Conservation (phyloP, 2,113 vertebrate species). For the Phrynosoma platyrhinos region DNA sequence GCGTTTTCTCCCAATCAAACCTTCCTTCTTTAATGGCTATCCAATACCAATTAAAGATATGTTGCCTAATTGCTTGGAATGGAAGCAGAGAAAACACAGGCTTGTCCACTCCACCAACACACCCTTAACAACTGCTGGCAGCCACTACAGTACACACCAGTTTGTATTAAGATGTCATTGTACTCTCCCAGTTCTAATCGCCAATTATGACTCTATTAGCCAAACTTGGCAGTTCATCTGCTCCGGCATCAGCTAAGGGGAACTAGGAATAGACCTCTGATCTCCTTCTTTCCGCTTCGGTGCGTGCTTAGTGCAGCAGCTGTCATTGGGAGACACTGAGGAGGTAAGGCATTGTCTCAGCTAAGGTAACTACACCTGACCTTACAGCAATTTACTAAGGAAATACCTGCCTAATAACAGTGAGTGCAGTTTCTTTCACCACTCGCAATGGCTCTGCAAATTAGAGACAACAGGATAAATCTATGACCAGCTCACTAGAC, state of each 20-base stretch:
- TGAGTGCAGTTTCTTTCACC: conserved; percentile 66
- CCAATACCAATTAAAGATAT: conserved; percentile 19
- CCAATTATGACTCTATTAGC: conserved; percentile 99
- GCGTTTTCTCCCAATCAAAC: not conserved
- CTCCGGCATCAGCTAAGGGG: conserved; percentile 84
- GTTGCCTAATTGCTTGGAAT: conserved; percentile 43
- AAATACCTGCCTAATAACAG: conserved; percentile 87
- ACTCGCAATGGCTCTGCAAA: conserved; percentile 78
- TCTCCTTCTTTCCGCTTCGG: conserved; percentile 84
- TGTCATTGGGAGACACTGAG: conserved; percentile 82
- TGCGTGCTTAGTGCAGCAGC: conserved; percentile 76
- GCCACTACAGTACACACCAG: conserved; percentile 74
- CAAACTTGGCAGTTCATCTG: conserved; percentile 95
- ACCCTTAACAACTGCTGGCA: conserved; percentile 76
- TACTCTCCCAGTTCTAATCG: conserved; percentile 90
- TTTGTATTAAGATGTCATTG: conserved; percentile 85
- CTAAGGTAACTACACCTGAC: conserved; percentile 87
- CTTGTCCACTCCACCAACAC: conserved; percentile 34
- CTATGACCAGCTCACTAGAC: conserved; percentile 90
- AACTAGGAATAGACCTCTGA: conserved; percentile 86
- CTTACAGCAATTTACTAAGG: conserved; percentile 86
- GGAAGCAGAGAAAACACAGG: conserved; percentile 48
- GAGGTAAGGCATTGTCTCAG: conserved; percentile 77
- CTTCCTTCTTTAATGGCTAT: conserved; percentile 5
- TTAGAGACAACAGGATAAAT: conserved; percentile 87